phyloP scores from a whole-genome alignment of 53 echinoderm and acorn worm genomes.

The Patiria pectinifera region DNA sequence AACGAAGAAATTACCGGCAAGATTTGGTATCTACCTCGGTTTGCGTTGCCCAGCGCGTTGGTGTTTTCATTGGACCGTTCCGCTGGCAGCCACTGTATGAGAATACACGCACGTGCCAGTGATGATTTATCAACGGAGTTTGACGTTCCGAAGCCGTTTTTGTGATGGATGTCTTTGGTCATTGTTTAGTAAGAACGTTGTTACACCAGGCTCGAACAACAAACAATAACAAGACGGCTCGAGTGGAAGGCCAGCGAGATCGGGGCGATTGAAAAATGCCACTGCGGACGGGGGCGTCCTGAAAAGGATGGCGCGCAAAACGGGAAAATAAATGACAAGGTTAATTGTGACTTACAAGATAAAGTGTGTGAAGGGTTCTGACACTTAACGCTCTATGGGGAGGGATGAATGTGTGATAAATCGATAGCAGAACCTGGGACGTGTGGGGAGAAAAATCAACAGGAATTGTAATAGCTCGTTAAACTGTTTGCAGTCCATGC shows the following conservation, averaged over 20 bases:
- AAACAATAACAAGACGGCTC: background rate
- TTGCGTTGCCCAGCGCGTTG: background rate
- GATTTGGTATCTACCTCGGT: background rate
- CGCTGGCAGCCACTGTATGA: background rate
- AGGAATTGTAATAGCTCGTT: slow-evolving; percentile 21
- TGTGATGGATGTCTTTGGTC: background rate
- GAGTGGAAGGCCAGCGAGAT: background rate
- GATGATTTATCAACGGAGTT: background rate
- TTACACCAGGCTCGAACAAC: background rate
- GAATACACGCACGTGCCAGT: background rate
- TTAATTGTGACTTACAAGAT: too few species aligned
- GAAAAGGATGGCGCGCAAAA: background rate
- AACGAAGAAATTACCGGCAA: background rate
- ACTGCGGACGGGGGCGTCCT: background rate
- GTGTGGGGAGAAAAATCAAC: slow-evolving; percentile 4
- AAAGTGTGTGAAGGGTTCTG: background rate
- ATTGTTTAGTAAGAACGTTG: background rate
- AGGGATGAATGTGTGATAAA: background rate
- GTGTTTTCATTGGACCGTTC: background rate
- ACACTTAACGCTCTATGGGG: background rate
- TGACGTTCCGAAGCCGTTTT: background rate
- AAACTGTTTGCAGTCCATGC: background rate
- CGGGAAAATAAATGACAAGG: slow-evolving; percentile 7
- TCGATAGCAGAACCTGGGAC: background rate
- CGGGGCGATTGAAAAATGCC: slow-evolving; percentile 29